Evolutionary conservation across 2,113 vertebrate species (phyloP).

Genomic region (Hoplias malabaricus): DNA sequence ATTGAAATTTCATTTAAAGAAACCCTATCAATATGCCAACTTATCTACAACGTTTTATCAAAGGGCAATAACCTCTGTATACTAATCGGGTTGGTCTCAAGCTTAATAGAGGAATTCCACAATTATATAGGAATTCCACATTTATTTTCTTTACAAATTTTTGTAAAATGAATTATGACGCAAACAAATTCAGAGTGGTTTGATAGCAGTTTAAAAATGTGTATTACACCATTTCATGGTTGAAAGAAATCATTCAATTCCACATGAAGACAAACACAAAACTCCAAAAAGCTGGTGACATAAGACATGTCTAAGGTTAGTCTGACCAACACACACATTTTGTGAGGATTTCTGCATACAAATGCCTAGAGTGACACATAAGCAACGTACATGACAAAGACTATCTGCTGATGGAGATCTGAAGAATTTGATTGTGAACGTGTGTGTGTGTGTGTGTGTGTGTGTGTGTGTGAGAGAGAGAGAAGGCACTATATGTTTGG

Average conservation of each 20-base stretch:
- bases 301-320: conserved; percentile 7
- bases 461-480: background rate
- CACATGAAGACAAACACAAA: background rate
- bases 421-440: background rate
- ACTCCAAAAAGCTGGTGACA: background rate
- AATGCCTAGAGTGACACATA: background rate
- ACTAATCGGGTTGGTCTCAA: too few relatives aligned
- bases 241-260: background rate
- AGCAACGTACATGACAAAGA: background rate
- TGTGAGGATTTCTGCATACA: conserved; percentile 8
- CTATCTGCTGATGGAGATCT: background rate
- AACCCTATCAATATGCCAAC: too few relatives aligned
- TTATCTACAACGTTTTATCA: too few relatives aligned
- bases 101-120: too few relatives aligned
- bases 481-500: too few relatives aligned
- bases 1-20: too few relatives aligned
- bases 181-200: background rate
- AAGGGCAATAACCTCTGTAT: too few relatives aligned
- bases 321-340: background rate
- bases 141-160: too few relatives aligned
- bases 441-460: background rate
- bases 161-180: too few relatives aligned
- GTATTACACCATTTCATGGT: too few relatives aligned
- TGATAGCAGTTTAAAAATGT: too few relatives aligned
- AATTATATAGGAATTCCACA: too few relatives aligned